Conservation (phyloP, 2,797 vertebrate species). For the Rhabdophis nuchalis region DNA sequence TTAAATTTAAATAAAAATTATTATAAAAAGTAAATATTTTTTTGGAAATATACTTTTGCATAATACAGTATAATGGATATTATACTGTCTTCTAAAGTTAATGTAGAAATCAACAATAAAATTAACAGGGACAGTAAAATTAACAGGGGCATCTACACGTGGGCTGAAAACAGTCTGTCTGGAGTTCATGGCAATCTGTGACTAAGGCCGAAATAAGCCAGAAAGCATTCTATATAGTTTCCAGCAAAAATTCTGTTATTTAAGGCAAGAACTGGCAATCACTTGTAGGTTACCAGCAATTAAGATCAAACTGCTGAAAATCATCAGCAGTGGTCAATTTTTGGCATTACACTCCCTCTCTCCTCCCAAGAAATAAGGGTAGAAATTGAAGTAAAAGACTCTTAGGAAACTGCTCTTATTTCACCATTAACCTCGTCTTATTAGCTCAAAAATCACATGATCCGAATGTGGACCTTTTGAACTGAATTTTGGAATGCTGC, state of each 20-base stretch:
- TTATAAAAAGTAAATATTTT: background rate
- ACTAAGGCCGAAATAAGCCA: background rate
- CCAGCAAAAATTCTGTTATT: background rate
- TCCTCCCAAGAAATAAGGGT: background rate
- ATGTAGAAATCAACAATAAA: background rate
- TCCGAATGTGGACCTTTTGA: background rate
- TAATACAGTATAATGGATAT: background rate
- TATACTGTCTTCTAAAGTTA: background rate
- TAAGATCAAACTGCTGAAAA: background rate
- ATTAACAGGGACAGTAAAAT: background rate
- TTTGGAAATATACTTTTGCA: background rate
- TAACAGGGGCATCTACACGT: background rate
- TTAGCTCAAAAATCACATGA: background rate
- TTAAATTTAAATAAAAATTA: background rate
- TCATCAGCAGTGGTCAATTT: background rate
- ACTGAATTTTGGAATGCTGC: background rate
- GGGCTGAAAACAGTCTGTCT: slow-evolving; percentile 12
- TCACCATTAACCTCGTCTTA: background rate
- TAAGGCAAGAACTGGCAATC: background rate
- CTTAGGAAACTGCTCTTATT: background rate
- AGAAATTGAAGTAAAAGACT: background rate
- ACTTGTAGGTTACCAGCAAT: background rate
- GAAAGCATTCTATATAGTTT: background rate
- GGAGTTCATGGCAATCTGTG: background rate
- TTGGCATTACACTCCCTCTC: background rate